These are phyloP conservation scores for Cepaea nemoralis DNA, from an alignment of 1,140 invertebrate genomes.

Conservation along the genomic window DNA sequence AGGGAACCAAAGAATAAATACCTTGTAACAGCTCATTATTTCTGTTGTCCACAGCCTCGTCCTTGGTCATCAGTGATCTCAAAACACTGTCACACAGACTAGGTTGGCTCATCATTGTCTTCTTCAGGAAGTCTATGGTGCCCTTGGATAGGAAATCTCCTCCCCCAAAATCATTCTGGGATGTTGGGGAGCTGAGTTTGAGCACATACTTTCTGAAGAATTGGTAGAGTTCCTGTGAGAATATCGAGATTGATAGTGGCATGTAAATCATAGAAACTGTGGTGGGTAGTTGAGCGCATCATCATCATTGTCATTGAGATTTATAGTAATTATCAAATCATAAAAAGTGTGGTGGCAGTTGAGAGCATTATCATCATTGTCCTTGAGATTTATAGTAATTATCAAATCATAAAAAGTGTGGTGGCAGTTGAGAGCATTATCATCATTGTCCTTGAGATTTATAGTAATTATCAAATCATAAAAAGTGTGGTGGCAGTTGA, in stretches of 20 bases:
- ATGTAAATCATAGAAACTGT: slow-evolving; percentile 11
- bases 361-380: too few relatives aligned
- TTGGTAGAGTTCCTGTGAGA: slow-evolving; percentile 60
- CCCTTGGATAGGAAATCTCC: slow-evolving; percentile 43
- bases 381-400: too few relatives aligned
- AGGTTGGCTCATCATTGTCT: slow-evolving; percentile 51
- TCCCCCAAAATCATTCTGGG: slow-evolving; percentile 20
- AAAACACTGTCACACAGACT: slow-evolving; percentile 56
- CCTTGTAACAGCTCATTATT: slow-evolving; percentile 44
- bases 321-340: too few relatives aligned
- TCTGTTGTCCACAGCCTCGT: slow-evolving; percentile 26
- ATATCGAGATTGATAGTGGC: slow-evolving; percentile 29
- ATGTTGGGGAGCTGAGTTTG: neutral
- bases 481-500: too few relatives aligned
- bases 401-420: too few relatives aligned
- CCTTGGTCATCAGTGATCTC: slow-evolving; percentile 36
- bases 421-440: too few relatives aligned
- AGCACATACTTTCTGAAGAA: slow-evolving; percentile 48
- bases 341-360: too few relatives aligned
- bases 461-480: too few relatives aligned
- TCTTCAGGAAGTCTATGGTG: slow-evolving; percentile 52
- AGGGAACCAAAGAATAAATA: too few relatives aligned
- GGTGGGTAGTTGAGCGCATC: too few relatives aligned
- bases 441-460: too few relatives aligned
- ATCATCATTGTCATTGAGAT: too few relatives aligned